These are phyloP conservation scores for Lomographa bimaculata DNA, from an alignment of 2,888 invertebrate species.

Conservation along the genomic window DNA sequence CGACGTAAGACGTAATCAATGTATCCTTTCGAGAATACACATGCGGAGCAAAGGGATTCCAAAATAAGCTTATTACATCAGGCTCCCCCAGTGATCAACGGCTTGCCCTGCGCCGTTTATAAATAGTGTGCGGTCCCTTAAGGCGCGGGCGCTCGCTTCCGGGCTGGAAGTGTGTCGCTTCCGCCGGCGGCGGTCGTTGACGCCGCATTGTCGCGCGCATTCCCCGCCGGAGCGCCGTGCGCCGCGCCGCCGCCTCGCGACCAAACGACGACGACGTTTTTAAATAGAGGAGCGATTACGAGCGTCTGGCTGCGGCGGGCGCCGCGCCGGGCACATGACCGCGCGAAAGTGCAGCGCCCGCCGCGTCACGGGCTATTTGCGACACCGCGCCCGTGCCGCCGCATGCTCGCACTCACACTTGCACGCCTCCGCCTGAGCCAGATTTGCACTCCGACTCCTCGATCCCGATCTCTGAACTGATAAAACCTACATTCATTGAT, in stretches of 20 bases:
- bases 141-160: slow-evolving; percentile 79
- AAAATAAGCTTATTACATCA: slow-evolving; percentile 68
- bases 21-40: slow-evolving; percentile 5
- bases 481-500: slow-evolving; percentile 7
- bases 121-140: slow-evolving; percentile 77
- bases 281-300: slow-evolving; percentile 80
- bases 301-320: slow-evolving; percentile 68
- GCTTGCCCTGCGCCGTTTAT: slow-evolving; percentile 58
- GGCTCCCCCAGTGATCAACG: slow-evolving; percentile 45
- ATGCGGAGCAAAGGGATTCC: slow-evolving; percentile 44
- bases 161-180: slow-evolving; percentile 83
- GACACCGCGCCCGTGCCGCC: slow-evolving; percentile 47
- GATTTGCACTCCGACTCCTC: slow-evolving; percentile 8
- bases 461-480: slow-evolving; percentile 5
- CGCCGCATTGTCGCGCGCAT: slow-evolving; percentile 76
- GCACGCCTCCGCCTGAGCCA: slow-evolving; percentile 15
- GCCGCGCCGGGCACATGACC: slow-evolving; percentile 72
- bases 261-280: slow-evolving; percentile 73
- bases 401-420: slow-evolving; percentile 27
- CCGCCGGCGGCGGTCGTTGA: slow-evolving; percentile 80
- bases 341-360: slow-evolving; percentile 81
- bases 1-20: background rate
- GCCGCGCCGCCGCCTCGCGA: slow-evolving; percentile 45
- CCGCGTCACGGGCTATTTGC: slow-evolving; percentile 81
- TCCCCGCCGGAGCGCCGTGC: slow-evolving; percentile 54